Evolutionary conservation across 2,113 vertebrate species (phyloP).

Genomic region (Perca fluviatilis): DNA sequence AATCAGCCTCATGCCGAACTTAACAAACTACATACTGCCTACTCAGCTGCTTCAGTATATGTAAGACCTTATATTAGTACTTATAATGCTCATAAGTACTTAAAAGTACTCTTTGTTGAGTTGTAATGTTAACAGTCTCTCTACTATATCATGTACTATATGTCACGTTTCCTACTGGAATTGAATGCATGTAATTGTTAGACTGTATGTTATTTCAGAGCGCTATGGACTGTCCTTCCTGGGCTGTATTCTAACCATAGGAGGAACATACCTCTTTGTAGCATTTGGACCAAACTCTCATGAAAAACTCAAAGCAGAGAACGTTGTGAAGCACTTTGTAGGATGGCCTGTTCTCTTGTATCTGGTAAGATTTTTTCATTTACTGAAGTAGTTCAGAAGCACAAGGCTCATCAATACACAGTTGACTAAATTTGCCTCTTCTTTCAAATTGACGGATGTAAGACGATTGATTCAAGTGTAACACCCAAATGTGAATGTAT

Average conservation of each 20-base stretch:
- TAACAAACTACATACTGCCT: background rate
- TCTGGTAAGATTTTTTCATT: constrained; percentile 85
- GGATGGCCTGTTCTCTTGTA: constrained; percentile 96
- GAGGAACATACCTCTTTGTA: constrained; percentile 94
- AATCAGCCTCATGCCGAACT: background rate
- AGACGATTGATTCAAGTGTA: background rate
- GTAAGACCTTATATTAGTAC: too few relatives aligned
- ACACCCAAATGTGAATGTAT: background rate
- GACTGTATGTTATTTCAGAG: constrained; percentile 80
- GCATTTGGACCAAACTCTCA: constrained; percentile 96
- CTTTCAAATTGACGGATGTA: background rate
- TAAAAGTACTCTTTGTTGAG: background rate
- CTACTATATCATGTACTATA: background rate
- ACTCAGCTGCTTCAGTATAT: background rate
- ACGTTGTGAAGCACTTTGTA: constrained; percentile 92
- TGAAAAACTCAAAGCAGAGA: constrained; percentile 92
- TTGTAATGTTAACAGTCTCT: background rate
- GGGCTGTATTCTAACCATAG: constrained; percentile 89
- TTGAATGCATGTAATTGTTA: background rate
- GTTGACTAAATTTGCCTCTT: background rate
- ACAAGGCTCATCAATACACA: background rate
- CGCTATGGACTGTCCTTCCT: constrained; percentile 90
- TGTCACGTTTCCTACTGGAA: background rate
- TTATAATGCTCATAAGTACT: too few relatives aligned
- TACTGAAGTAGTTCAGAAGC: background rate